Conservation (phyloP, 2,113 vertebrate genomes). For the Pteropus alecto region DNA sequence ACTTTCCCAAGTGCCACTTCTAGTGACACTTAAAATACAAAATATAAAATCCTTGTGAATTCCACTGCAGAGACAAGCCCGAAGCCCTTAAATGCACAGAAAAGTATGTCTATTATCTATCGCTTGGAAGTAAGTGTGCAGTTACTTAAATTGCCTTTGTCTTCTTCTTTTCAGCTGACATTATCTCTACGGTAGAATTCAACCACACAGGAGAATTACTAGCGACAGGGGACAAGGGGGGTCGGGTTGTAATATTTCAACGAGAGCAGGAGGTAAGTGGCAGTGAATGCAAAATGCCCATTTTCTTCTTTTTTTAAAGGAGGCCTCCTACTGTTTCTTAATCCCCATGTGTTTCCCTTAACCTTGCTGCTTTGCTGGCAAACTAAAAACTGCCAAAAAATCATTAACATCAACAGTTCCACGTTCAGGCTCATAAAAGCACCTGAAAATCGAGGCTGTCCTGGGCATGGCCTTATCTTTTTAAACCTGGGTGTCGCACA, state of each 20-base stretch:
- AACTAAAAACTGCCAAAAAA: conserved; percentile 58
- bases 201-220: conserved; percentile 98
- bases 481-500: background rate
- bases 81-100: conserved; percentile 59
- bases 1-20: background rate
- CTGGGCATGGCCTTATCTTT: background rate
- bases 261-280: conserved; percentile 97
- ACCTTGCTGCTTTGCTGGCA: conserved; percentile 68
- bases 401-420: conserved; percentile 60
- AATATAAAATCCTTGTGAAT: conserved; percentile 51
- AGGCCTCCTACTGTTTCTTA: conserved; percentile 79
- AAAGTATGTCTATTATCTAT: conserved; percentile 64
- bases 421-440: background rate
- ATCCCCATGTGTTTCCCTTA: conserved; percentile 72
- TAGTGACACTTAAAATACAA: background rate
- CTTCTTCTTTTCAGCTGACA: conserved; percentile 94
- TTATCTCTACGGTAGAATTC: conserved; percentile 99
- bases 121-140: conserved; percentile 69
- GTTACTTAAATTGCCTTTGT: conserved; percentile 84
- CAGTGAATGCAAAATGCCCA: conserved; percentile 75
- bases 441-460: background rate
- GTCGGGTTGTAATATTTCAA: conserved; percentile 99
- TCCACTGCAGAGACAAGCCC: conserved; percentile 42
- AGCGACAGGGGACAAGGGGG: conserved; percentile 99
- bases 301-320: conserved; percentile 79